phyloP scores from a whole-genome alignment of 2,888 invertebrate species.

The Stratiomys singularior region DNA sequence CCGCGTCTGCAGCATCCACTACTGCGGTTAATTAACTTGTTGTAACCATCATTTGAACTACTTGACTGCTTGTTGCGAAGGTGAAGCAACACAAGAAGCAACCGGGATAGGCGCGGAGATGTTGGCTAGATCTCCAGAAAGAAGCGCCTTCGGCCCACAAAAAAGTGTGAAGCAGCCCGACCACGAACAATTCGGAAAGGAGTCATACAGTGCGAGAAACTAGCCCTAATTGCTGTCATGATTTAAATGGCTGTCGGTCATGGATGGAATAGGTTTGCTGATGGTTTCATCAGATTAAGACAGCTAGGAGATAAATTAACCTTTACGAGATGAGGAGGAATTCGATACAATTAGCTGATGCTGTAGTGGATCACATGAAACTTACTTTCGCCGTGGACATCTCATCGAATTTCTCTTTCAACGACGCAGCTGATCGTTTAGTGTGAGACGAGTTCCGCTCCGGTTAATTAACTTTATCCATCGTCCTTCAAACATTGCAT shows the following conservation, averaged over 20 bases:
- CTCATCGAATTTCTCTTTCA: too few relatives aligned
- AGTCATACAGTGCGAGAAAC: slow-evolving; percentile 20
- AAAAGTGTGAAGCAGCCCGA: slow-evolving; percentile 17
- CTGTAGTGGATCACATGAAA: too few relatives aligned
- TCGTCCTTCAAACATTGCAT: too few relatives aligned
- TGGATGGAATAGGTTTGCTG: not conserved
- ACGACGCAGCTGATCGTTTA: too few relatives aligned
- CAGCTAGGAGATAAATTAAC: too few relatives aligned
- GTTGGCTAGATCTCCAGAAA: slow-evolving; percentile 9
- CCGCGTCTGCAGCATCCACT: slow-evolving; percentile 7
- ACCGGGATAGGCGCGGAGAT: slow-evolving; percentile 4
- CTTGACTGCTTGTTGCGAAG: slow-evolving; percentile 12
- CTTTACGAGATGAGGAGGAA: too few relatives aligned
- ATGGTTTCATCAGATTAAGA: not conserved
- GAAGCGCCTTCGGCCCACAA: not conserved
- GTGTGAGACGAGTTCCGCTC: too few relatives aligned
- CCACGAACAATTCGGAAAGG: slow-evolving; percentile 9
- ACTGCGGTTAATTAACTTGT: slow-evolving; percentile 40
- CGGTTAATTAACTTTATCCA: too few relatives aligned
- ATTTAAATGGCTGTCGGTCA: slow-evolving; percentile 24
- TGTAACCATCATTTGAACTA: slow-evolving; percentile 34
- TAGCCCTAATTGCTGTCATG: slow-evolving; percentile 30
- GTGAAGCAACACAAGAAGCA: slow-evolving; percentile 5
- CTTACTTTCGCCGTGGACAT: too few relatives aligned
- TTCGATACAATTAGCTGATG: too few relatives aligned